phyloP scores from a whole-genome alignment of 2,888 invertebrate genomes.

The Brachyopa scutellaris region DNA sequence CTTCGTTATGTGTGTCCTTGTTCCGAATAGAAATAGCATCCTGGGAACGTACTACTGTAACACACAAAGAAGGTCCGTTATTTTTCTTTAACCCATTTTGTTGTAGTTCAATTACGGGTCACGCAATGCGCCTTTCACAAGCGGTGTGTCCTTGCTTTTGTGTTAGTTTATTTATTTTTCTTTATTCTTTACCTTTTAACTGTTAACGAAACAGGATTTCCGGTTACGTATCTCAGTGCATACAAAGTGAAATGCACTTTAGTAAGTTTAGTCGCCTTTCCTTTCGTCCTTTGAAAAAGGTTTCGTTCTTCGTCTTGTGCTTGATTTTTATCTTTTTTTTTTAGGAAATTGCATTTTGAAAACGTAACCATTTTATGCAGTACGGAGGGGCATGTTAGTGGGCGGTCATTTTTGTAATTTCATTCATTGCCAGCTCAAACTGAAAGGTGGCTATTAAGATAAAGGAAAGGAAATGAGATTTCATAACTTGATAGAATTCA shows the following conservation, averaged over 20 bases:
- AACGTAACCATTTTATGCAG: slow-evolving; percentile 48
- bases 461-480: slow-evolving; percentile 62
- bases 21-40: background rate
- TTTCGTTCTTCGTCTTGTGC: slow-evolving; percentile 44
- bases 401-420: slow-evolving; percentile 48
- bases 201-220: slow-evolving; percentile 68
- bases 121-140: slow-evolving; percentile 63
- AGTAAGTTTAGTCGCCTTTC: slow-evolving; percentile 41
- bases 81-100: slow-evolving; percentile 40
- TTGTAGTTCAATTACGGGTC: slow-evolving; percentile 66
- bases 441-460: slow-evolving; percentile 64
- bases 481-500: slow-evolving; percentile 52
- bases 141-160: slow-evolving; percentile 50
- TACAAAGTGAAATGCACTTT: slow-evolving; percentile 66
- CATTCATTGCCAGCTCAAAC: slow-evolving; percentile 48
- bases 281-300: slow-evolving; percentile 5
- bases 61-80: slow-evolving; percentile 13
- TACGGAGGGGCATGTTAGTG: slow-evolving; percentile 42
- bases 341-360: slow-evolving; percentile 64
- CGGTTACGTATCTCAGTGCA: slow-evolving; percentile 64
- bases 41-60: background rate
- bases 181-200: slow-evolving; percentile 69
- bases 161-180: slow-evolving; percentile 20
- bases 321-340: slow-evolving; percentile 38
- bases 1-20: background rate